Percentiles rank a stretch among this genome's conserved stretches.
Evolutionary conservation across 2,888 invertebrate species (phyloP).

Genomic region (Aleiodes leptofemur): DNA sequence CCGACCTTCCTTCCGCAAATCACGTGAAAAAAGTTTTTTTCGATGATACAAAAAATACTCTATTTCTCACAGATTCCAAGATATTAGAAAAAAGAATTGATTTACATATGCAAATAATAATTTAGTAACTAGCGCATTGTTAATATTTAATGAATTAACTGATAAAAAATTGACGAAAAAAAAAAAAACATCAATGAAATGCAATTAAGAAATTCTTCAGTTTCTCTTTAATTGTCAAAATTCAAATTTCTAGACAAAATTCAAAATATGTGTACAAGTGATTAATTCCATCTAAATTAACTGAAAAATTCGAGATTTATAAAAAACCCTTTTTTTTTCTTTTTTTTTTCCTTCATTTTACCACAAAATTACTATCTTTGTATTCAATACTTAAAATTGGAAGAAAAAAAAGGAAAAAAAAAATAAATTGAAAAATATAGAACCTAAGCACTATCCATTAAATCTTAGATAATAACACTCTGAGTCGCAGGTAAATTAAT

Average conservation of each 20-base stretch:
- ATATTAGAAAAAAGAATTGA: too few relatives aligned
- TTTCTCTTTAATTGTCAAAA: conserved; percentile 27
- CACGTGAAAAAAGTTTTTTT: too few relatives aligned
- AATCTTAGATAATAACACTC: conserved; percentile 34
- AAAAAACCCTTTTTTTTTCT: not conserved
- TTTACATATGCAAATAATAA: too few relatives aligned
- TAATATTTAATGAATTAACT: not conserved
- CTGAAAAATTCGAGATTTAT: conserved; percentile 30
- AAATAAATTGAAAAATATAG: conserved; percentile 19
- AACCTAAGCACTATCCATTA: conserved; percentile 4
- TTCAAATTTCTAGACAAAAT: conserved; percentile 18
- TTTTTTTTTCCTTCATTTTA: conserved; percentile 15
- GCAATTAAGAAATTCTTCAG: conserved; percentile 22
- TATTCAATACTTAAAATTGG: conserved; percentile 40
- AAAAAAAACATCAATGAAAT: not conserved
- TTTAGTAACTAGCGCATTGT: not conserved
- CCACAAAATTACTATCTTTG: conserved; percentile 28
- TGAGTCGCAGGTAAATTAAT: conserved; percentile 30
- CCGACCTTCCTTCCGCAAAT: too few relatives aligned
- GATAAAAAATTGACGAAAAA: not conserved
- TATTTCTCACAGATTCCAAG: too few relatives aligned
- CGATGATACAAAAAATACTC: too few relatives aligned
- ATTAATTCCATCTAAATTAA: conserved; percentile 31
- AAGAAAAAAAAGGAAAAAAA: conserved; percentile 21
- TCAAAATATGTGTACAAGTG: conserved; percentile 33